Base-by-base conservation (phyloP, 2,797 vertebrate genomes). In the Scarus forsteni region DNA sequence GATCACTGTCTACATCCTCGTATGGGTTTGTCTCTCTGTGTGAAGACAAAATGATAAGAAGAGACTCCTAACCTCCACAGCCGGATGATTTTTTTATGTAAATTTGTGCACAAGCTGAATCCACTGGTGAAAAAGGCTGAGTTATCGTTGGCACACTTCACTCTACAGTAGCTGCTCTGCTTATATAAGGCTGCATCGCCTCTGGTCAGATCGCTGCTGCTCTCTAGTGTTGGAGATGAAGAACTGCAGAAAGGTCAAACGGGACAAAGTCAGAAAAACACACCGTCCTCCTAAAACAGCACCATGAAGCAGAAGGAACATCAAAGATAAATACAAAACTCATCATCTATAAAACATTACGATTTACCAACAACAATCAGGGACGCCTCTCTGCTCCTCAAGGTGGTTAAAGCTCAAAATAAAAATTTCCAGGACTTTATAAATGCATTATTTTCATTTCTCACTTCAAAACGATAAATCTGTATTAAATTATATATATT, bases 111-210 rank as follows among this genome's bases (percentile, higher is more conserved):
- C 80, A 81, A 84, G 73, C 59, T n/a, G 46, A 86, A 87, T 85
- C 80, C 79, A 87, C 76, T 82, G 74, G 76, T 66, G 78, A 89
- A 88, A 88, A 88, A 55, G 70, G 81, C 83, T 85, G 77, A 88
- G 83, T 87, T 92, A 90, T 87, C 89, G 84, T 68, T 90, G 87
- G 86, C 85, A 86, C 78, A 83, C 88, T 88, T 86, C 78, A 80
- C 87, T 91, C 87, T 84, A 88, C 73, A 85, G 82, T 53, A 75
- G 78, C 70, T 68, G 68, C 62, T 75, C 55, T 67, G 79, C 86
- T 92, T 92, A 93, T 89, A 70, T 90, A 92, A 93, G 34, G 18
- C 43, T 62, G 38, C 16, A 19, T 14, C 0, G 39, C 36, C 75
- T 60, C 35, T 68, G 66, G 9, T 78, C 74, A 54, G 83, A 77